These are phyloP conservation scores for Parnassius apollo DNA, from an alignment of 2,888 invertebrate genomes.

Conservation along the genomic window DNA sequence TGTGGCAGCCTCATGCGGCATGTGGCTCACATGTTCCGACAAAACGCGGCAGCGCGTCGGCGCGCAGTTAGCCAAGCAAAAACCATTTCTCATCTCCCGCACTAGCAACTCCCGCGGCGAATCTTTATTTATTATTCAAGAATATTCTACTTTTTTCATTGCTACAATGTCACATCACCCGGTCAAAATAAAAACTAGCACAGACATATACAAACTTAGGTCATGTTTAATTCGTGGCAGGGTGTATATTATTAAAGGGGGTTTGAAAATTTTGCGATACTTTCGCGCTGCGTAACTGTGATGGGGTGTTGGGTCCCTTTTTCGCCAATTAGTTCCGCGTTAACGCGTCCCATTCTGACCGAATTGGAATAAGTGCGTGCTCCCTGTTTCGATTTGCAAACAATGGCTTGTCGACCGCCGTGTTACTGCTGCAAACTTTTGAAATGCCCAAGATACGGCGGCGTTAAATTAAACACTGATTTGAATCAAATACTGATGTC, in stretches of 20 bases:
- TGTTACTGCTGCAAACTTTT: constrained; percentile 62
- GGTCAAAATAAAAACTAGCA: constrained; percentile 44
- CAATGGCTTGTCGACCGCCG: constrained; percentile 74
- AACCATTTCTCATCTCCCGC: constrained; percentile 53
- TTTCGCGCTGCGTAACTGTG: constrained; percentile 37
- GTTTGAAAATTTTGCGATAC: constrained; percentile 51
- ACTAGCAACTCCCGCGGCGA: constrained; percentile 39
- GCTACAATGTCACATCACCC: constrained; percentile 45
- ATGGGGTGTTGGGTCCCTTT: constrained; percentile 43
- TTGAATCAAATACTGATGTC: constrained; percentile 31
- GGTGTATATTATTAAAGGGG: constrained; percentile 50
- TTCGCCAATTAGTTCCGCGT: constrained; percentile 26
- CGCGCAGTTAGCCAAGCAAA: constrained; percentile 46
- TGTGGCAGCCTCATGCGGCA: constrained; percentile 40
- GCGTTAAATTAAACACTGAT: constrained; percentile 64
- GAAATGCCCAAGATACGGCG: constrained; percentile 60
- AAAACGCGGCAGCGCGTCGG: constrained; percentile 45
- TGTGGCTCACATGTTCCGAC: constrained; percentile 36
- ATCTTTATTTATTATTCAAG: constrained; percentile 53
- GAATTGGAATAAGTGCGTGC: constrained; percentile 51
- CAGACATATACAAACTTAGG: constrained; percentile 36
- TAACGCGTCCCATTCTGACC: constrained; percentile 33
- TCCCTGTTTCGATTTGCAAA: constrained; percentile 74
- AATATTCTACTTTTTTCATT: constrained; percentile 51
- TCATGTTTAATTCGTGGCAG: constrained; percentile 40